Base-by-base conservation (phyloP, 2,113 vertebrate genomes). In the Halichoeres trimaculatus region DNA sequence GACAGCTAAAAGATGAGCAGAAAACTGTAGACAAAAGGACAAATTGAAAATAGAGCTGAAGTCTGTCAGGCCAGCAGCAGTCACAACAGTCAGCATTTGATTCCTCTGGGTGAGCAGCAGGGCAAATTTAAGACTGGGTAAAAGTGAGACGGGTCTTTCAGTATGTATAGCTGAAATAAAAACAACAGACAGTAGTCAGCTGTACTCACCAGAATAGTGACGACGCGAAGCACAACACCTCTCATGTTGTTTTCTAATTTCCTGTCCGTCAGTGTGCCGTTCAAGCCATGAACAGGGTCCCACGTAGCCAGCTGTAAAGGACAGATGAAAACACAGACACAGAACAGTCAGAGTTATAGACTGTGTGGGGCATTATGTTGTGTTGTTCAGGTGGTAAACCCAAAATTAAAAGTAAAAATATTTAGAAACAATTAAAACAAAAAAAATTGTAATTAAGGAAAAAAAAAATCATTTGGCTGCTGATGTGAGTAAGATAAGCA, bases 191-290 rank as follows among this genome's bases (percentile, higher is more conserved):
- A 59, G 14, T 20, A 8, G 55, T 60, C 10, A 62, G 41, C 6
- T 54, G 40, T 53, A 84, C 97, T 96, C 94, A 99, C 98, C 95
- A 99, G 89, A 51, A 99, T 95, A 34, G 97, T 98, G 41, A 98
- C 98, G n/a, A 99, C 96, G 4, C 97, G 95, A 0, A 99, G 94
- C 52, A 98, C 96, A 43, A 99, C 96, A 5, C 98, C 98, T 70
- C 97, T 91, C 97, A 99, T 99, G 87, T 99, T 99, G 75, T 99
- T 99, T 85, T 99, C 98, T 91, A 99, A 81, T 78, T 97, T 98
- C 82, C 97, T 96, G 92, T 99, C 98, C 3, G 96, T 97, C 64
- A 99, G 92, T 1, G 97, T 98, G 45, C 98, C 98, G 51, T 99
- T 99, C 75, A 99, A 88, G 68, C 98, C 97, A 4, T 96, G 96